Conservation (phyloP, 1,140 invertebrate species). For the Apis florea region DNA sequence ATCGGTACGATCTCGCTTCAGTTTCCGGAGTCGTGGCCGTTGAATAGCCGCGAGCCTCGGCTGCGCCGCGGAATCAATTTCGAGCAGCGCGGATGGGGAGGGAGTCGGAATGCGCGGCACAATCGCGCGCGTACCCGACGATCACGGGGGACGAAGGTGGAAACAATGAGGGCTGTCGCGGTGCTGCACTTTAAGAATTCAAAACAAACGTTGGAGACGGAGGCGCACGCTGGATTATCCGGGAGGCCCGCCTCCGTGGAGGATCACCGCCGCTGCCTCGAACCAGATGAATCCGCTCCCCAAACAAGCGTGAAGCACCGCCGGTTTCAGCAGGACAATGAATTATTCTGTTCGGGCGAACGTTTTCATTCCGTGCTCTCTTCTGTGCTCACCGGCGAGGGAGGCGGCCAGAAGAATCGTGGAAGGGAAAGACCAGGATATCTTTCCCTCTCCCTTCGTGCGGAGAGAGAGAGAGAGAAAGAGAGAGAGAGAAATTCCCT, state of each 20-base stretch:
- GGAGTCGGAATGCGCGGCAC: background rate
- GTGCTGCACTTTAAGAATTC: constrained; percentile 42
- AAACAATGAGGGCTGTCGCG: constrained; percentile 26
- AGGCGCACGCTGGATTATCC: constrained; percentile 39
- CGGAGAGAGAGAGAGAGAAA: too few relatives aligned
- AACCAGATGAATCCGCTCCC: constrained; percentile 67
- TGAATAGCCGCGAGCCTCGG: constrained; percentile 3
- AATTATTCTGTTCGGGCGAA: constrained; percentile 73
- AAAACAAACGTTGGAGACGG: constrained; percentile 50
- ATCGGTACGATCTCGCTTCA: background rate
- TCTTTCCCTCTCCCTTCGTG: background rate
- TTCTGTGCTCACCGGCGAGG: constrained; percentile 25
- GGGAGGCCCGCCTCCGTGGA: constrained; percentile 21
- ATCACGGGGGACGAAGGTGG: background rate
- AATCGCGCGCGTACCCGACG: background rate
- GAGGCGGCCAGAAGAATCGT: constrained; percentile 32
- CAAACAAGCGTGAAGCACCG: constrained; percentile 69
- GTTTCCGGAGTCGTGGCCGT: background rate
- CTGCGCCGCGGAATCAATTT: constrained; percentile 29
- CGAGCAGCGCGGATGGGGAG: background rate
- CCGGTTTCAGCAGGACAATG: constrained; percentile 68
- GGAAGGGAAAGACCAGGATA: constrained; percentile 39
- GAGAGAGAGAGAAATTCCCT: constrained; percentile 9
- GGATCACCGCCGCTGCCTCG: constrained; percentile 47
- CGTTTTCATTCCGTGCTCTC: constrained; percentile 71